Evolutionary conservation across 37 sponge, comb jelly and placozoan species (phyloP).

Genomic region (Oscarella lobularis): DNA sequence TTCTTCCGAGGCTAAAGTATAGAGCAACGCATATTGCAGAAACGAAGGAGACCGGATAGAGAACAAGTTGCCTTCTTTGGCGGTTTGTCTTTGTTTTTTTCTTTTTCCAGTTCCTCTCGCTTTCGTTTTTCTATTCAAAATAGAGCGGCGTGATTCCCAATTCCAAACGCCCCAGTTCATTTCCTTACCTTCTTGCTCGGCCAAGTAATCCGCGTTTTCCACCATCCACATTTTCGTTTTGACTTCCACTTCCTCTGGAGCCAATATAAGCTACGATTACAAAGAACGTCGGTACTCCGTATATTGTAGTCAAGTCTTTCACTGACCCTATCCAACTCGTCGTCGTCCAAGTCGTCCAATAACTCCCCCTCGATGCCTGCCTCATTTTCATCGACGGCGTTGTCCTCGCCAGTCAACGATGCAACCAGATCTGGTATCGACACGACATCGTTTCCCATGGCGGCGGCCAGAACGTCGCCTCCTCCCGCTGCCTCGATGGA

Average conservation of each 20-base stretch:
- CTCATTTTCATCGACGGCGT: conserved; percentile 6
- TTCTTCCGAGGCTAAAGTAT: too few species aligned
- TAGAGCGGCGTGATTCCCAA: not conserved
- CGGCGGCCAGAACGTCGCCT: not conserved
- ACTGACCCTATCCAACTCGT: conserved; percentile 60
- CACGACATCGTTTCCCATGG: not conserved
- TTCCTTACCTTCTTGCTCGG: conserved; percentile 22
- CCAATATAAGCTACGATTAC: conserved; percentile 70
- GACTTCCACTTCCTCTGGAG: conserved; percentile 59
- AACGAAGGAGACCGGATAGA: too few species aligned
- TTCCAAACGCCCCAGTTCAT: not conserved
- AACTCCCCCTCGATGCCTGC: conserved; percentile 19
- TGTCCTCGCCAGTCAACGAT: not conserved
- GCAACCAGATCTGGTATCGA: not conserved
- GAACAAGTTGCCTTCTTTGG: conserved; percentile 10
- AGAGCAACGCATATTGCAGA: too few species aligned
- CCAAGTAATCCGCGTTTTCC: conserved; percentile 78
- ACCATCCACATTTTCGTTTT: conserved; percentile 79
- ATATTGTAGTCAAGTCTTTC: not conserved
- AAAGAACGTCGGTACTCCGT: too few species aligned
- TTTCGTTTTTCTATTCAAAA: not conserved
- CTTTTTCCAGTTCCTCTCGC: not conserved
- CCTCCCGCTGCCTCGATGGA: not conserved
- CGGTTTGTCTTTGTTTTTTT: not conserved
- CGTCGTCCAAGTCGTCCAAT: conserved; percentile 43